These are phyloP conservation scores for Nematostella vectensis DNA, from an alignment of 92 coral and sea anemone genomes.

Conservation along the genomic window DNA sequence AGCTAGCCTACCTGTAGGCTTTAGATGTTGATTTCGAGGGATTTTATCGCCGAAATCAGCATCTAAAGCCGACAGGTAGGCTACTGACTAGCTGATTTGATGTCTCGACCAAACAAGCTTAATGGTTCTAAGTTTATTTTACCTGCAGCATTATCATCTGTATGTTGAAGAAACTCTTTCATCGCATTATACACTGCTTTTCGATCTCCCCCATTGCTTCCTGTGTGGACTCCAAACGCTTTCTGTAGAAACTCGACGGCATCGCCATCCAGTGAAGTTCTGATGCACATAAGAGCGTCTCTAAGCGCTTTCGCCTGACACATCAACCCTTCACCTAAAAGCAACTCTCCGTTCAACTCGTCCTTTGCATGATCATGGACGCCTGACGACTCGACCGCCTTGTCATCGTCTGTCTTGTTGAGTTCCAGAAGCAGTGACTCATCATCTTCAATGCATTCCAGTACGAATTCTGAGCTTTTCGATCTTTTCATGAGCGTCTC, in stretches of 20 bases:
- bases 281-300: constrained; percentile 24
- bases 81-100: too few relatives aligned
- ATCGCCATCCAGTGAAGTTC: constrained; percentile 28
- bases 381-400: constrained; percentile 45
- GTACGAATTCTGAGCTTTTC: not conserved
- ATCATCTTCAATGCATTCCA: constrained; percentile 9
- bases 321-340: not conserved
- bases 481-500: not conserved
- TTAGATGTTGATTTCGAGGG: too few relatives aligned
- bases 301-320: constrained; percentile 11
- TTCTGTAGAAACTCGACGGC: constrained; percentile 47
- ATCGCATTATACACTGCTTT: constrained; percentile 28
- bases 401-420: constrained; percentile 82
- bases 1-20: too few relatives aligned
- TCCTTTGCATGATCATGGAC: not conserved
- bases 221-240: constrained; percentile 37
- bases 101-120: too few relatives aligned
- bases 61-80: too few relatives aligned
- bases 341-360: not conserved
- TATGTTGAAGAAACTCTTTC: constrained; percentile 27
- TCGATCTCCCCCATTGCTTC: constrained; percentile 4
- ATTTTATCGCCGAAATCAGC: too few relatives aligned
- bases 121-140: too few relatives aligned
- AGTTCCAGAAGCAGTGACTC: constrained; percentile 12
- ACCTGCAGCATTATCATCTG: too few relatives aligned